phyloP scores from a whole-genome alignment of 1,140 invertebrate species.

The honey bee (Apis mellifera) region DNA sequence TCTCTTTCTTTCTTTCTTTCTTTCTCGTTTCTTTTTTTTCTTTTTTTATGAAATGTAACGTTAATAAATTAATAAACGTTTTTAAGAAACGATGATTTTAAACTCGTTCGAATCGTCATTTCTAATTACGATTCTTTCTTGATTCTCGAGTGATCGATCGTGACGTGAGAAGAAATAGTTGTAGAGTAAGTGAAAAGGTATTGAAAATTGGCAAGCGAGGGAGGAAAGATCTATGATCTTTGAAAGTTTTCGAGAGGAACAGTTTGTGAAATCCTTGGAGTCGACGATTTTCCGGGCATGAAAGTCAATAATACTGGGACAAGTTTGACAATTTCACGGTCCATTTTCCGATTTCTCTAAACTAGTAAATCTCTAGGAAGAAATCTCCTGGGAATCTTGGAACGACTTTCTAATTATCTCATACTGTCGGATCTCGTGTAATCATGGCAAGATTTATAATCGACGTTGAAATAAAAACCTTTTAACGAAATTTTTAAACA shows the following conservation, averaged over 20 bases:
- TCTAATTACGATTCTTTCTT: background rate
- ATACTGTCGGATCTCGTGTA: background rate
- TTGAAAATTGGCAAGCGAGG: conserved; percentile 17
- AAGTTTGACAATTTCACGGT: conserved; percentile 47
- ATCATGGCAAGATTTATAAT: background rate
- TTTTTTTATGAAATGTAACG: too few species aligned
- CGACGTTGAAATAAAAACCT: background rate
- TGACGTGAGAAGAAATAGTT: too few species aligned
- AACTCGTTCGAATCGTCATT: too few species aligned
- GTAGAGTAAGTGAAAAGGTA: background rate
- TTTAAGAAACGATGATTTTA: too few species aligned
- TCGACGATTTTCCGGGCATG: conserved; percentile 33
- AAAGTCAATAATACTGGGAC: conserved; percentile 40
- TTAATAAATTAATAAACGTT: too few species aligned
- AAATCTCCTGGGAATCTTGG: background rate
- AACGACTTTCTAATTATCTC: background rate
- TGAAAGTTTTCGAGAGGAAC: background rate
- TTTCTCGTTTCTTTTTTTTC: too few species aligned
- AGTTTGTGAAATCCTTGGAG: background rate
- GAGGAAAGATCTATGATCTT: background rate
- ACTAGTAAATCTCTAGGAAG: accelerated
- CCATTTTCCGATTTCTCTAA: conserved; percentile 25
- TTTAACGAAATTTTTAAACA: too few species aligned
- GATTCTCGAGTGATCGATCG: background rate
- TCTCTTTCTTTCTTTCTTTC: background rate